A percentile compares a stretch with the other conserved stretches of the same genome.
Conservation (phyloP, 1,140 invertebrate genomes). For the Diprion similis region DNA sequence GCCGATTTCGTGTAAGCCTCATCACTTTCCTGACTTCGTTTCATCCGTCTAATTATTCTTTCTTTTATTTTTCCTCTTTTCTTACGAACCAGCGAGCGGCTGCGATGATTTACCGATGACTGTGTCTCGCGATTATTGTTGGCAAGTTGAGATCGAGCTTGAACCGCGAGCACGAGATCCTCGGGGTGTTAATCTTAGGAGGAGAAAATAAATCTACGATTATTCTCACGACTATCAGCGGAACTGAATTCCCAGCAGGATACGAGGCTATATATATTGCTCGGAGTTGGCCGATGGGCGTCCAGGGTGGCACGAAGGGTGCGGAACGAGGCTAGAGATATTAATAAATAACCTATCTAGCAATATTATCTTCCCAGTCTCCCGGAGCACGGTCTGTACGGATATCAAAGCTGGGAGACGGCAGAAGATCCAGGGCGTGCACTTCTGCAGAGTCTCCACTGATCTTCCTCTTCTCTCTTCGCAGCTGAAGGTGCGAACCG, state of each 20-base stretch:
- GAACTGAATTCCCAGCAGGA: slow-evolving; percentile 7
- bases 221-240: slow-evolving; percentile 3
- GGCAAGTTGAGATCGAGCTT: no score
- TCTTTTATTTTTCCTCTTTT: background rate
- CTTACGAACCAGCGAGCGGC: no score
- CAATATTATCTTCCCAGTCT: slow-evolving; percentile 53
- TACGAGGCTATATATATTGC: background rate
- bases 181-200: no score
- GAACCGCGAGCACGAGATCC: no score
- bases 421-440: slow-evolving; percentile 24
- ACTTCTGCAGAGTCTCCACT: slow-evolving; percentile 19
- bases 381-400: slow-evolving; percentile 31
- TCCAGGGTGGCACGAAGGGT: slow-evolving; percentile 2
- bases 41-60: background rate
- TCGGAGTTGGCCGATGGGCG: background rate
- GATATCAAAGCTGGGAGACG: background rate
- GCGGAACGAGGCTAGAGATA: slow-evolving; percentile 32
- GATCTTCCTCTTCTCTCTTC: background rate
- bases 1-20: background rate
- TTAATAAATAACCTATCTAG: slow-evolving; percentile 55
- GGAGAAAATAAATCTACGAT: background rate
- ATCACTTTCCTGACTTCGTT: background rate
- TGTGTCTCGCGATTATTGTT: no score
- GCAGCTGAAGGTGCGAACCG: slow-evolving; percentile 43
- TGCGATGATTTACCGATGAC: no score